These are phyloP conservation scores for Trichopria drosophilae DNA, from an alignment of 2,888 invertebrate genomes.

Conservation along the genomic window DNA sequence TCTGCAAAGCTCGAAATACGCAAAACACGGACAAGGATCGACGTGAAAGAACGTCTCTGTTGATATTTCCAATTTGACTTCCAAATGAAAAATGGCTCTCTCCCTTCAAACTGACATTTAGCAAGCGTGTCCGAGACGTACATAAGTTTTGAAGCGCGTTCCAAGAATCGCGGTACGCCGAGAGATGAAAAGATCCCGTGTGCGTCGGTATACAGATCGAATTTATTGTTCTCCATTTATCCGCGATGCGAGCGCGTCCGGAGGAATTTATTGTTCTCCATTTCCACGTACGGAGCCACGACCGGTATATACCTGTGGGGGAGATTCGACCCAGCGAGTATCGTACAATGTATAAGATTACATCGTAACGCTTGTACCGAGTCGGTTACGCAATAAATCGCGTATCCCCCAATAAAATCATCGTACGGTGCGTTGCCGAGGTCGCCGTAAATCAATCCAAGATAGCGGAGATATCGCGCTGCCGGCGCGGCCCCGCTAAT, in stretches of 20 bases:
- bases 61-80: too few species aligned
- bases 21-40: too few species aligned
- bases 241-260: conserved; percentile 23
- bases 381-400: conserved; percentile 49
- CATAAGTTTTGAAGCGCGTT: conserved; percentile 13
- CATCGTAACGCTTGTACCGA: conserved; percentile 46
- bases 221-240: conserved; percentile 21
- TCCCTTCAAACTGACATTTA: neutral
- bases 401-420: conserved; percentile 47
- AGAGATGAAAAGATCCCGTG: too few species aligned
- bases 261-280: conserved; percentile 43
- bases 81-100: too few species aligned
- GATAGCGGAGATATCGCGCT: conserved; percentile 48
- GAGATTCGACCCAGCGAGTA: too few species aligned
- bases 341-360: conserved; percentile 45
- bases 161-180: neutral
- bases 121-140: neutral
- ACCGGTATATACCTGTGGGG: too few species aligned
- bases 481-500: conserved; percentile 42
- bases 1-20: too few species aligned
- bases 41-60: too few species aligned
- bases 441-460: conserved; percentile 52
- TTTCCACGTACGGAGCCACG: conserved; percentile 36
- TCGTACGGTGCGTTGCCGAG: too few species aligned
- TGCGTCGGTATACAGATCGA: too few species aligned